Conservation (phyloP, 1,140 invertebrate species). For the Ylistrum balloti region DNA sequence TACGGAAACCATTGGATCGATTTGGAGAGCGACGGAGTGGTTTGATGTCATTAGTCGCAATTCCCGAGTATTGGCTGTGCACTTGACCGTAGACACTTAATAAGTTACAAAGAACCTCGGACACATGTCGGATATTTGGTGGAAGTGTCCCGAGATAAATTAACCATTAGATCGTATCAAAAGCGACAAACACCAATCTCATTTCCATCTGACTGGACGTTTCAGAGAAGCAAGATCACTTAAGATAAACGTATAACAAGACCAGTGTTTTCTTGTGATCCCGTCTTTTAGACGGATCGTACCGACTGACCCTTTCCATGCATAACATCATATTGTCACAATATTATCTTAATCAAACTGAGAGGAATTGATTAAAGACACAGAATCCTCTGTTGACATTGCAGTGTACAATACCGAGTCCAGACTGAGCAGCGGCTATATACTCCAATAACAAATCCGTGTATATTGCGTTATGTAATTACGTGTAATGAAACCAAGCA, state of each 20-base stretch:
- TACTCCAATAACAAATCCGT: neutral
- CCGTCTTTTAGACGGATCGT: neutral
- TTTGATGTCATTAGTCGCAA: slow-evolving; percentile 33
- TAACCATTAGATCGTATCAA: slow-evolving; percentile 19
- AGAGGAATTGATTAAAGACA: slow-evolving; percentile 28
- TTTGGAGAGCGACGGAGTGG: neutral
- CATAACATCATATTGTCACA: neutral
- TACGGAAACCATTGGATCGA: slow-evolving; percentile 32
- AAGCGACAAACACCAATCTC: slow-evolving; percentile 14
- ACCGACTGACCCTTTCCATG: neutral
- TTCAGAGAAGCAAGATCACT: neutral
- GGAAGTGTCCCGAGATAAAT: neutral
- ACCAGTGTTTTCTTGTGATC: neutral
- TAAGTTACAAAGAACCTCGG: slow-evolving; percentile 9
- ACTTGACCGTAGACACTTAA: slow-evolving; percentile 29
- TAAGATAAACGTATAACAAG: neutral
- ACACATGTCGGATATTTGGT: slow-evolving; percentile 38
- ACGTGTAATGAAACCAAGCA: neutral
- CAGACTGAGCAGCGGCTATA: neutral
- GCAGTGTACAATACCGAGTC: neutral
- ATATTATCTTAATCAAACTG: slow-evolving; percentile 4
- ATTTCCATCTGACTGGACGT: slow-evolving; percentile 6
- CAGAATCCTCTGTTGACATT: slow-evolving; percentile 15
- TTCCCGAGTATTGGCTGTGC: neutral
- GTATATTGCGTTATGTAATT: slow-evolving; percentile 35